These are phyloP conservation scores for Nematolebias whitei DNA, from an alignment of 2,113 vertebrate species.

Conservation along the genomic window DNA sequence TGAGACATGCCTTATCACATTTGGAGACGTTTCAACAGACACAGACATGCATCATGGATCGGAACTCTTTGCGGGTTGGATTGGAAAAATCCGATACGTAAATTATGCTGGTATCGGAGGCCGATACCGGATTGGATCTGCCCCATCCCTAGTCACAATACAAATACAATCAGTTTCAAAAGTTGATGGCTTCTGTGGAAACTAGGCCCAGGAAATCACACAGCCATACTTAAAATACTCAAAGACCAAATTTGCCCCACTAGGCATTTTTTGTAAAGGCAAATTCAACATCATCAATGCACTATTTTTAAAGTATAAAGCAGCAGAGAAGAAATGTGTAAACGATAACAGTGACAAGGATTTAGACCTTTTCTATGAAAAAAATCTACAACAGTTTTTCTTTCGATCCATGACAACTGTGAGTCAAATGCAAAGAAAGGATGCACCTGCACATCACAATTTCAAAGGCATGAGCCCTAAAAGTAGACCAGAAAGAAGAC, in stretches of 20 bases:
- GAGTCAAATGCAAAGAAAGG: background rate
- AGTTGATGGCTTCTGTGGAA: too few species aligned
- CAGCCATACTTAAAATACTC: background rate
- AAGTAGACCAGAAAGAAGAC: background rate
- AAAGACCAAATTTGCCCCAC: background rate
- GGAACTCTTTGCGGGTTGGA: too few species aligned
- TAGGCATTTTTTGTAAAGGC: background rate
- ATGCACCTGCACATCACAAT: background rate
- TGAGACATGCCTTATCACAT: too few species aligned
- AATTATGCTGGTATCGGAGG: too few species aligned
- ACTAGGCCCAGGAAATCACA: background rate
- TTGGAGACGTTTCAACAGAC: too few species aligned
- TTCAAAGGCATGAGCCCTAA: background rate
- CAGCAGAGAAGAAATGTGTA: background rate
- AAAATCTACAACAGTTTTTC: background rate
- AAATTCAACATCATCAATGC: background rate
- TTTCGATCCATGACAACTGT: background rate
- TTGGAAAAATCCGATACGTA: too few species aligned
- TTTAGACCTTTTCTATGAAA: too few species aligned
- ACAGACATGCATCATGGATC: too few species aligned
- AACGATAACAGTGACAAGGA: background rate
- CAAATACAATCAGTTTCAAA: background rate
- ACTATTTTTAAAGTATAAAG: background rate
- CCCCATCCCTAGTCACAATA: too few species aligned
- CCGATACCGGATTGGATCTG: too few species aligned